These are phyloP conservation scores for Oligia latruncula DNA, from an alignment of 2,888 invertebrate species.

Conservation along the genomic window DNA sequence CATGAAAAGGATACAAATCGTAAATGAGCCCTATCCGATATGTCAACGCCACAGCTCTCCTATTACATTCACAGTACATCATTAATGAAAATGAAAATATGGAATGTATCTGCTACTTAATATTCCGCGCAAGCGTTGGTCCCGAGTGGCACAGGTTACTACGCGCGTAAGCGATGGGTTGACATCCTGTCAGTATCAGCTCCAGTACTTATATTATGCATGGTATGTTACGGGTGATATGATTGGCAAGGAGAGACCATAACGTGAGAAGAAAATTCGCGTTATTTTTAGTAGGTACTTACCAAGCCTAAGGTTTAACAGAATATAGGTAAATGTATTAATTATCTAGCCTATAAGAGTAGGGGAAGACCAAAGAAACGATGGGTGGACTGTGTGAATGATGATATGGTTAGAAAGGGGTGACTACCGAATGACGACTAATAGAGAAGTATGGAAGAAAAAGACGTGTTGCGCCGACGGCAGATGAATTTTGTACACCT, in stretches of 20 bases:
- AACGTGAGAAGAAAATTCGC: neutral
- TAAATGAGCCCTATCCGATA: slow-evolving; percentile 12
- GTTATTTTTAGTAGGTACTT: neutral
- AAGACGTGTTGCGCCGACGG: too few species aligned
- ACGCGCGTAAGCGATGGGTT: slow-evolving; percentile 53
- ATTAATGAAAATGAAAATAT: slow-evolving; percentile 56
- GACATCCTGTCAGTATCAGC: slow-evolving; percentile 56
- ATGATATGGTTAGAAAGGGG: too few species aligned
- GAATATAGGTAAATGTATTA: too few species aligned
- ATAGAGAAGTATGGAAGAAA: too few species aligned
- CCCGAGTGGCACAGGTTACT: slow-evolving; percentile 58
- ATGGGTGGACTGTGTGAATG: too few species aligned
- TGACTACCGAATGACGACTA: too few species aligned
- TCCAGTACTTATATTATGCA: slow-evolving; percentile 16
- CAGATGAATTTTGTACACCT: neutral
- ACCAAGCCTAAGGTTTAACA: too few species aligned
- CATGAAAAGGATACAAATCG: neutral
- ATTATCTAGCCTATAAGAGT: too few species aligned
- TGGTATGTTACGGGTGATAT: slow-evolving; percentile 18
- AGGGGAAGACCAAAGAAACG: too few species aligned
- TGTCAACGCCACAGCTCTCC: slow-evolving; percentile 10
- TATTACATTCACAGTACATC: slow-evolving; percentile 43
- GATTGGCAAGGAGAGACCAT: slow-evolving; percentile 1
- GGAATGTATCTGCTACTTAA: slow-evolving; percentile 53
- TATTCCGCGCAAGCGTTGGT: slow-evolving; percentile 46